A percentile compares a stretch with the other conserved stretches of the same genome.
These are phyloP conservation scores for Zeuzera pyrina DNA, from an alignment of 2,888 invertebrate genomes.

Conservation along the genomic window DNA sequence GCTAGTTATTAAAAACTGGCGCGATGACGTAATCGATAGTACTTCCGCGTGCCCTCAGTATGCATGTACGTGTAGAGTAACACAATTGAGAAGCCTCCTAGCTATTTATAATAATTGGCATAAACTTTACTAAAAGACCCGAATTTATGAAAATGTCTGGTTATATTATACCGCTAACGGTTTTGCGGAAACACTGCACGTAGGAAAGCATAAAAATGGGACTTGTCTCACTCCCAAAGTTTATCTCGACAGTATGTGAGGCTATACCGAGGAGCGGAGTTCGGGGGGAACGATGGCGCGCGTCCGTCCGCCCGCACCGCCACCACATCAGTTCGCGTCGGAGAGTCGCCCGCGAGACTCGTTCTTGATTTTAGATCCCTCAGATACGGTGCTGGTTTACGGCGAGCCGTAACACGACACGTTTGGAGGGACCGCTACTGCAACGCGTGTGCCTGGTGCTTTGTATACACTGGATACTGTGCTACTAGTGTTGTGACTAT, in stretches of 20 bases:
- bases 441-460: slow-evolving; percentile 65
- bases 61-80: slow-evolving; percentile 12
- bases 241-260: slow-evolving; percentile 51
- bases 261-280: slow-evolving; percentile 26
- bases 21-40: slow-evolving; percentile 61
- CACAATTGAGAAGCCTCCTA: too few relatives aligned
- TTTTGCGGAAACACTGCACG: slow-evolving; percentile 54
- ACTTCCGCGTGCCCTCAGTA: slow-evolving; percentile 62
- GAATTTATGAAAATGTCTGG: background rate
- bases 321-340: slow-evolving; percentile 68
- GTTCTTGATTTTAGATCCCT: slow-evolving; percentile 65
- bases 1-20: slow-evolving; percentile 65
- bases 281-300: slow-evolving; percentile 38
- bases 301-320: slow-evolving; percentile 65
- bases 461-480: slow-evolving; percentile 64
- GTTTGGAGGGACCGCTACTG: slow-evolving; percentile 69
- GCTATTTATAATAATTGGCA: too few relatives aligned
- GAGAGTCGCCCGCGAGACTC: slow-evolving; percentile 65
- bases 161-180: slow-evolving; percentile 32
- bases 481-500: slow-evolving; percentile 60
- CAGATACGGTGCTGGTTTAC: slow-evolving; percentile 74
- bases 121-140: slow-evolving; percentile 1
- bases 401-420: slow-evolving; percentile 72
- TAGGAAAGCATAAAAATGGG: slow-evolving; percentile 51
- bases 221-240: slow-evolving; percentile 54